These are phyloP conservation scores for Aphelenchoides besseyi DNA, from an alignment of 1,140 invertebrate genomes.

Conservation along the genomic window DNA sequence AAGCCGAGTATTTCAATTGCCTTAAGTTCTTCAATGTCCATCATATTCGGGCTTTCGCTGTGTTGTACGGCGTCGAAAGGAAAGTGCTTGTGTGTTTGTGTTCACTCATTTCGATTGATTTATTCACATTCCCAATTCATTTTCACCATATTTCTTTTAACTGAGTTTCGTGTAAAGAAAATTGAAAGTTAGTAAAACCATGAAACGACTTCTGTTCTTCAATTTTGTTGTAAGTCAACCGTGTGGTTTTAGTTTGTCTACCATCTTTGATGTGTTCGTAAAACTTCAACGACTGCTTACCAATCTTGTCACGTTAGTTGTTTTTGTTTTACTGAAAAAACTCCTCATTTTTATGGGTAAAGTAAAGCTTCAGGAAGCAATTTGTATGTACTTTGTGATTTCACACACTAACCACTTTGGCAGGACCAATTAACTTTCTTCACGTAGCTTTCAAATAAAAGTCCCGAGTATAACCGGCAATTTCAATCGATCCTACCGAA, in stretches of 20 bases:
- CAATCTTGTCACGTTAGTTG: neutral
- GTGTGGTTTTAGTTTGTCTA: too few species aligned
- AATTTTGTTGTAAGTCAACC: too few species aligned
- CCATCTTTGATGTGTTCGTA: neutral
- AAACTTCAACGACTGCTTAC: neutral
- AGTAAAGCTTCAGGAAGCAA: neutral
- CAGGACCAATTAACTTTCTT: neutral
- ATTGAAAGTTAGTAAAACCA: neutral
- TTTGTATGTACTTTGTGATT: neutral
- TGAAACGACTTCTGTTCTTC: neutral
- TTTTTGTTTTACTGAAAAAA: neutral
- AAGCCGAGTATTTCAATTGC: neutral
- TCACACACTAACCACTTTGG: neutral
- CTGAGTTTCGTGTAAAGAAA: neutral
- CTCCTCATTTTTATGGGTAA: neutral
- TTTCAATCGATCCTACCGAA: too few species aligned
- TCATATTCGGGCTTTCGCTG: neutral
- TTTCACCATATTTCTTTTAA: neutral
- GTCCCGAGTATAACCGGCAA: too few species aligned
- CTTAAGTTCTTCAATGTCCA: neutral
- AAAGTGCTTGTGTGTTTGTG: constrained; percentile 1
- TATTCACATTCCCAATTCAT: neutral
- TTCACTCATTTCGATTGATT: too few species aligned
- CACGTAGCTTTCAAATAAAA: too few species aligned
- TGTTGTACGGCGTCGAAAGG: neutral